These are phyloP conservation scores for Thamnophis elegans DNA, from an alignment of 2,797 vertebrate species.

Conservation along the genomic window DNA sequence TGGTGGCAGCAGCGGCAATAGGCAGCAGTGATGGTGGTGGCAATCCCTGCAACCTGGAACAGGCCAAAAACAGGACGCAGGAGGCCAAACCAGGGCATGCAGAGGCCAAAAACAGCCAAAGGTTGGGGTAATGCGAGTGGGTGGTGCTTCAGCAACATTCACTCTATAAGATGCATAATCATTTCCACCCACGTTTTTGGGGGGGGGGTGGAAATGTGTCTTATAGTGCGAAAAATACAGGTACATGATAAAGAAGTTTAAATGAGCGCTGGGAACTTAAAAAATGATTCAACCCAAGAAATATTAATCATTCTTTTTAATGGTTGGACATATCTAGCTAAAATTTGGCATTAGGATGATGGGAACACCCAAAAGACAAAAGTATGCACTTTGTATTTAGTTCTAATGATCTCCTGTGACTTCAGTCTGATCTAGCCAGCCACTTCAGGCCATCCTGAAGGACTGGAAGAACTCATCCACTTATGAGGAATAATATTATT, in stretches of 20 bases:
- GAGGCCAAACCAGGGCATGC: no score
- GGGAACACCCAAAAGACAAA: background rate
- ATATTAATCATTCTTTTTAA: background rate
- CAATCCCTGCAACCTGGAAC: no score
- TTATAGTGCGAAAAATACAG: no score
- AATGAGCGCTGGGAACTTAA: background rate
- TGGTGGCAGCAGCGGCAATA: no score
- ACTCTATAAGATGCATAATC: no score
- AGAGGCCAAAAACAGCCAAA: no score
- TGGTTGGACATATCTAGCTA: background rate
- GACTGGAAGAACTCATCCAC: background rate
- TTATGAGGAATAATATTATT: background rate
- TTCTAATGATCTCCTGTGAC: background rate
- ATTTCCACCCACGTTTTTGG: no score
- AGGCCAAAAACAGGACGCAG: no score
- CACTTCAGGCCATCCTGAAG: background rate
- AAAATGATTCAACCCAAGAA: background rate
- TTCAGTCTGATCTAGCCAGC: background rate
- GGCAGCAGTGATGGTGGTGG: no score
- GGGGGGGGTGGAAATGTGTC: no score
- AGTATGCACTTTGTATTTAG: background rate
- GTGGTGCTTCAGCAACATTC: no score
- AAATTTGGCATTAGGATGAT: background rate
- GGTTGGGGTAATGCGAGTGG: no score
- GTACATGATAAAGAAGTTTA: background rate